A percentile compares a stretch with the other conserved stretches of the same genome.
phyloP scores from a whole-genome alignment of 2,888 invertebrate genomes.

The Drosophila sordidula region DNA sequence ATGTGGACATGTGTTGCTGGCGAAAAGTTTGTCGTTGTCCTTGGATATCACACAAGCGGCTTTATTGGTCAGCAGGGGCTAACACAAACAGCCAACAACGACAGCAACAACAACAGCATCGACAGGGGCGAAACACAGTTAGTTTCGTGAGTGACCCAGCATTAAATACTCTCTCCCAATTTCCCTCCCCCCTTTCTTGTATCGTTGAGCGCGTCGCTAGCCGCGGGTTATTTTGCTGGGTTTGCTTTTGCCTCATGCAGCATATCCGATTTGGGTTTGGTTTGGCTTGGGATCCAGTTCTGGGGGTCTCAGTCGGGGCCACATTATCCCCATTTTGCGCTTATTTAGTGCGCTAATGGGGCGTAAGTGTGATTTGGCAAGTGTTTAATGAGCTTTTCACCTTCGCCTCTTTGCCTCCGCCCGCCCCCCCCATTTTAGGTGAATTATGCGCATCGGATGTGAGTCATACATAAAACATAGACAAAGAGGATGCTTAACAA shows the following conservation, averaged over 20 bases:
- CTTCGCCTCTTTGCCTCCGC: constrained; percentile 28
- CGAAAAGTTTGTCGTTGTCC: constrained; percentile 69
- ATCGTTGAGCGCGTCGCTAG: constrained; percentile 44
- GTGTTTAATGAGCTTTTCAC: constrained; percentile 76
- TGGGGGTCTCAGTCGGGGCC: constrained; percentile 13
- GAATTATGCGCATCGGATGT: constrained; percentile 33
- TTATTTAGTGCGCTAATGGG: constrained; percentile 76
- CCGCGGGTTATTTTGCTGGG: constrained; percentile 73
- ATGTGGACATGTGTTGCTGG: constrained; percentile 66
- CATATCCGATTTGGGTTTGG: constrained; percentile 36
- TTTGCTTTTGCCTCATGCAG: constrained; percentile 45
- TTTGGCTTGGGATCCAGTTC: constrained; percentile 39
- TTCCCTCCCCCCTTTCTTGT: constrained; percentile 10
- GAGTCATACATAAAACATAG: constrained; percentile 14
- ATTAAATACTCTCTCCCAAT: constrained; percentile 57
- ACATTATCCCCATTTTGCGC: constrained; percentile 61
- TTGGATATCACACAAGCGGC: constrained; percentile 78
- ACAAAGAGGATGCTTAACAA: constrained; percentile 8
- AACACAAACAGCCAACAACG: constrained; percentile 41
- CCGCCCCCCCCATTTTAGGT: not conserved
- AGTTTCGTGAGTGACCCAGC: constrained; percentile 71
- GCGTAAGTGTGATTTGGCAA: constrained; percentile 76
- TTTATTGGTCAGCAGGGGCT: constrained; percentile 80
- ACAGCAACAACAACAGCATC: constrained; percentile 19
- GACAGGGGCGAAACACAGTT: constrained; percentile 49